Evolutionary conservation across 2,113 vertebrate genomes (phyloP).

Genomic region (Lamprologus lemairii): DNA sequence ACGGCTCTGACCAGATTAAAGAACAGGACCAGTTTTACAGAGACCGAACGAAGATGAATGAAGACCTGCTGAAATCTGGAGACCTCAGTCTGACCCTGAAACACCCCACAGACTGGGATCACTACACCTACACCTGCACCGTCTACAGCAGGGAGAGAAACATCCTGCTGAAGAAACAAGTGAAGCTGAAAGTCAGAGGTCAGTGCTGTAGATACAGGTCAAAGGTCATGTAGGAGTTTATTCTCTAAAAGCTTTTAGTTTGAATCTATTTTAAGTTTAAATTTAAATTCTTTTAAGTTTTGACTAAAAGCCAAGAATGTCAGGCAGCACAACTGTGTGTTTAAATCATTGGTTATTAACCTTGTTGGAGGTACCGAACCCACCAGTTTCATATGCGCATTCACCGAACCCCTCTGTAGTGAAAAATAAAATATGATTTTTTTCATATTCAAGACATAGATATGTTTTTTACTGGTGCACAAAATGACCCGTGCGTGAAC

Average conservation of each 20-base stretch:
- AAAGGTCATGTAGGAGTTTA: background rate
- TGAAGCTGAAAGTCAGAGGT: background rate
- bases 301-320: background rate
- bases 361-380: rapidly evolving
- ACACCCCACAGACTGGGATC: rapidly evolving
- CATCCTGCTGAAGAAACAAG: background rate
- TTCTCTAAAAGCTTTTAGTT: background rate
- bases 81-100: background rate
- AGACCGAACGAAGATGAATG: rapidly evolving
- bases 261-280: rapidly evolving
- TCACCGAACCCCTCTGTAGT: rapidly evolving
- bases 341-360: rapidly evolving
- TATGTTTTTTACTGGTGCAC: background rate
- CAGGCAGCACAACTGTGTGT: background rate
- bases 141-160: rapidly evolving
- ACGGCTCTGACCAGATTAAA: background rate
- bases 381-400: background rate
- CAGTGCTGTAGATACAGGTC: background rate
- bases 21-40: background rate
- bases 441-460: background rate
- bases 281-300: background rate
- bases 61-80: background rate
- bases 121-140: background rate
- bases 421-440: background rate
- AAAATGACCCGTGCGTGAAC: rapidly evolving